Base-by-base conservation (phyloP, 2,797 vertebrate genomes). In the Echeneis naucrates region DNA sequence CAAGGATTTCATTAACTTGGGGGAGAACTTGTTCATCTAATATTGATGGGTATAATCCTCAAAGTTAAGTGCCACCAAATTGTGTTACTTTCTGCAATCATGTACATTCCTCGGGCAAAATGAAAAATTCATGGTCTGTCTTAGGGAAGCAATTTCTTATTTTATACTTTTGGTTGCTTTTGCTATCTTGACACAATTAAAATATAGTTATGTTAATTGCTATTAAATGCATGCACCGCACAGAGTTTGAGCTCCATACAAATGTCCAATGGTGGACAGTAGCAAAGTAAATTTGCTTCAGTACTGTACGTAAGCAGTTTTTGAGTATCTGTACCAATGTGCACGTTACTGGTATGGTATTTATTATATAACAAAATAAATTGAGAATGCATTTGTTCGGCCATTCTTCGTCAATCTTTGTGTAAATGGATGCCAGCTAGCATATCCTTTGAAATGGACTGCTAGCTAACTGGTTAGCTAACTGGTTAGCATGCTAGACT, bases 21-120 rank as follows among this genome's bases (percentile, higher is more conserved):
- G 67, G 76, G 70, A 75, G 77, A 86, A 92, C 86, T 88, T 91
- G 81, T 93, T 94, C 92, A 93, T 94, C 81, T 89, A 93, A 94
- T 93, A 95, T 93, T 93, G 87, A 94, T 93, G 87, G 78, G 72
- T 83, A 86, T 89, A 90, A 93, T 94, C 85, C 89, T 87, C 84
- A 82, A n/a, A 87, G 86, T 91, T 92, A 93, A 93, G 90, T 88
- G 78, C 82, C 88, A 92, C 91, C 88, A 93, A 92, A 92, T 88
- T 91, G 86, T 87, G 86, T 91, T 92, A 88, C 87, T 91, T 92
- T 90, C 83, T 80, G 74, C 83, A 88, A 88, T 92, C 88, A 90
- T 91, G 85, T 84, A 87, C 77, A 87, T 88, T 88, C 89, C 77
- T 40, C 83, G 64, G 87, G 89, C 90, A 85, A 92, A 89, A 93